These are phyloP conservation scores for Trichonephila clavata DNA, from an alignment of 1,140 invertebrate species.

Conservation along the genomic window DNA sequence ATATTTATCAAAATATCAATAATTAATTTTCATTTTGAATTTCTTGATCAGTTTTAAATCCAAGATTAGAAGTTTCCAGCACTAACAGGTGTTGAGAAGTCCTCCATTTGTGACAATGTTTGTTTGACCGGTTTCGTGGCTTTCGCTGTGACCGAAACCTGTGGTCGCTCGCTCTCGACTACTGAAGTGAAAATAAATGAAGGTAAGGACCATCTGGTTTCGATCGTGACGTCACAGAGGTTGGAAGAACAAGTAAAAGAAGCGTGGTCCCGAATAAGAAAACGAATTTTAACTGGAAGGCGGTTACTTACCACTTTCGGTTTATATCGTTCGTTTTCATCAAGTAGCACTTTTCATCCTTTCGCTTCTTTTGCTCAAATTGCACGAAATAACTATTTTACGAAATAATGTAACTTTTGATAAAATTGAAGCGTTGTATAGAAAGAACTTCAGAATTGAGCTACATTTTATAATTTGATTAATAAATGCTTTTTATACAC, in stretches of 20 bases:
- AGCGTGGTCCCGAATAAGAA: conserved; percentile 31
- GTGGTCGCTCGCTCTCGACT: conserved; percentile 50
- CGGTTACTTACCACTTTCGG: conserved; percentile 6
- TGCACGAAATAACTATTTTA: too few species aligned
- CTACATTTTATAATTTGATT: too few species aligned
- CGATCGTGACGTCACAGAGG: conserved; percentile 54
- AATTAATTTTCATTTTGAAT: neutral
- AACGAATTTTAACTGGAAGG: conserved; percentile 39
- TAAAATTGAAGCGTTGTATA: too few species aligned
- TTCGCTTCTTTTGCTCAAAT: neutral
- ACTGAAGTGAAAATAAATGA: conserved; percentile 62
- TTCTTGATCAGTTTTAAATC: conserved; percentile 39
- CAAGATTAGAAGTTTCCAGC: neutral
- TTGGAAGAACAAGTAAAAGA: conserved; percentile 27
- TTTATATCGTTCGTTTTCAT: conserved; percentile 2
- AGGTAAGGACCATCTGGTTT: conserved; percentile 54
- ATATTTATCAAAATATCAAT: neutral
- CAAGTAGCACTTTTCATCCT: neutral
- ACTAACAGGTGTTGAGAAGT: conserved; percentile 5
- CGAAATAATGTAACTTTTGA: too few species aligned
- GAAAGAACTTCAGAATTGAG: too few species aligned
- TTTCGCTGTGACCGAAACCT: conserved; percentile 58
- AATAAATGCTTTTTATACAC: too few species aligned
- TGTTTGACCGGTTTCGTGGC: conserved; percentile 39
- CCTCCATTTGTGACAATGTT: conserved; percentile 1